Evolutionary conservation across 2,113 vertebrate genomes (phyloP).

Genomic region (Perca flavescens): DNA sequence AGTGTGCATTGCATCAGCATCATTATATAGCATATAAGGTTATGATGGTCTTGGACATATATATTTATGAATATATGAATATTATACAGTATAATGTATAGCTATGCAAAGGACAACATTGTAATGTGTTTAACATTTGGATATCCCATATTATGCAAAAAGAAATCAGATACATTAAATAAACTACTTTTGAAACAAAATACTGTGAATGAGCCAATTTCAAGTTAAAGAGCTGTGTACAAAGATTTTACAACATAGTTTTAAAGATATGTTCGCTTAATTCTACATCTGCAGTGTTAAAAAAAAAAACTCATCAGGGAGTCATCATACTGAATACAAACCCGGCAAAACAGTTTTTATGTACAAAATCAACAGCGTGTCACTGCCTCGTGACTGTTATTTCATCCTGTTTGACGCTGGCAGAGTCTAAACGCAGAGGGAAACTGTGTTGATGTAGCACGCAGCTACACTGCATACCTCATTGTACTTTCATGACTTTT

Average conservation of each 20-base stretch:
- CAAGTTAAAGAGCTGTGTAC: background rate
- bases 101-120: background rate
- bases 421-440: slow-evolving; percentile 28
- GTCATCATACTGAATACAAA: slow-evolving; percentile 10
- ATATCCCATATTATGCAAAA: background rate
- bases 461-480: slow-evolving; percentile 59
- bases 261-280: background rate
- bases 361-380: slow-evolving; percentile 37
- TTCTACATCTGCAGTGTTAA: no score
- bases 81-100: background rate
- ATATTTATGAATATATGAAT: background rate
- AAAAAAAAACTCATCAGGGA: background rate
- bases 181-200: background rate
- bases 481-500: slow-evolving; percentile 78
- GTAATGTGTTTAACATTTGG: background rate
- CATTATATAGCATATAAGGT: background rate
- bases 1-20: slow-evolving; percentile 11
- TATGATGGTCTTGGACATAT: background rate
- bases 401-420: slow-evolving; percentile 47
- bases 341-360: slow-evolving; percentile 26
- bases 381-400: slow-evolving; percentile 51
- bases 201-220: background rate
- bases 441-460: slow-evolving; percentile 51
- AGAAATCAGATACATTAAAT: background rate
- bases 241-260: background rate